Conservation (phyloP, 2,797 vertebrate species). For the Lophotriccus pileatus region DNA sequence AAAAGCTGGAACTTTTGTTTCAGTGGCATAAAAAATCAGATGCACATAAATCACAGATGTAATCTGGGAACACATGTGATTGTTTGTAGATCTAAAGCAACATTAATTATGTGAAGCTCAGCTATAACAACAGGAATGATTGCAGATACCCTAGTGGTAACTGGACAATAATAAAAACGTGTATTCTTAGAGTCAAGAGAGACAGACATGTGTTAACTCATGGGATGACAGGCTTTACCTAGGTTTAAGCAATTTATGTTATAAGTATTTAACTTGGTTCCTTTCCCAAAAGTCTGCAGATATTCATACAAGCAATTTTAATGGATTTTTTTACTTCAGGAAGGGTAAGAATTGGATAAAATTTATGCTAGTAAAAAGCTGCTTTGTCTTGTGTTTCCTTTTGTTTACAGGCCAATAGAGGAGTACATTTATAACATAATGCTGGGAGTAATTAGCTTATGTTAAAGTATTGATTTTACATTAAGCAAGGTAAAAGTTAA, state of each 20-base stretch:
- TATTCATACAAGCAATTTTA: not conserved
- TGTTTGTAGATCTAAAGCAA: not conserved
- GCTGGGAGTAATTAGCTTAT: slow-evolving; percentile 54
- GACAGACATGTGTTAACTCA: not conserved
- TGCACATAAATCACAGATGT: not conserved
- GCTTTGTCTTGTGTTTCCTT: not conserved
- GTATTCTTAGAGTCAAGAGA: not conserved
- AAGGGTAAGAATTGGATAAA: not conserved
- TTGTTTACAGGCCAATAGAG: slow-evolving; percentile 10
- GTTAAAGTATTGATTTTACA: slow-evolving; percentile 70
- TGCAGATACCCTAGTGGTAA: not conserved
- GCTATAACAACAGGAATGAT: not conserved
- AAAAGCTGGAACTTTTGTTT: not conserved
- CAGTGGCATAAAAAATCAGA: not conserved
- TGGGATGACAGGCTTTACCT: not conserved
- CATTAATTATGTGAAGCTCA: not conserved
- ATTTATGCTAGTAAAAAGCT: not conserved
- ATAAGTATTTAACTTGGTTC: not conserved
- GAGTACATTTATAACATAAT: slow-evolving; percentile 40
- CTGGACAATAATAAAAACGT: not conserved
- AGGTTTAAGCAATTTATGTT: not conserved
- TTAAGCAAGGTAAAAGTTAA: slow-evolving; percentile 57
- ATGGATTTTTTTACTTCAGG: not conserved
- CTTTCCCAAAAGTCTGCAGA: not conserved
- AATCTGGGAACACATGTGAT: not conserved